Conservation (phyloP, 2,888 invertebrate genomes). For the Lycia hirtaria region DNA sequence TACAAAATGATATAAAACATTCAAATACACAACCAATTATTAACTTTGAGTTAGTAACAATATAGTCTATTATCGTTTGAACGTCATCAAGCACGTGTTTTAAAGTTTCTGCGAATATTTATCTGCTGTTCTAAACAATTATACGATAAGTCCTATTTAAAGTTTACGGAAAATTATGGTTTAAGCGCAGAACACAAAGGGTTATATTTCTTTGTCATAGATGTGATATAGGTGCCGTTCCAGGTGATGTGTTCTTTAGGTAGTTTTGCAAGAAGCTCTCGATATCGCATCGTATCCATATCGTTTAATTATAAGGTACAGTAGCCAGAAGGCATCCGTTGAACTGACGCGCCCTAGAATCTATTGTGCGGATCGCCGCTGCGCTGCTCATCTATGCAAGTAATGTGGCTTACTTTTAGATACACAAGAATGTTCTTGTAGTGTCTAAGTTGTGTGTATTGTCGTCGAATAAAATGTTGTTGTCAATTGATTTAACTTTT, state of each 20-base stretch:
- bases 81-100: neutral
- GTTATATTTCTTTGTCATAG: neutral
- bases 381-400: neutral
- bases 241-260: conserved; percentile 58
- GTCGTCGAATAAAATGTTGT: too few relatives aligned
- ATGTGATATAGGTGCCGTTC: neutral
- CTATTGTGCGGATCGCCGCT: conserved; percentile 46
- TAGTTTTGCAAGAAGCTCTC: conserved; percentile 79
- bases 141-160: neutral
- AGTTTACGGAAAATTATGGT: conserved; percentile 2
- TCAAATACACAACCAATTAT: neutral
- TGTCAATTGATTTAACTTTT: too few relatives aligned
- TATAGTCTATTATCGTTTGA: conserved; percentile 6
- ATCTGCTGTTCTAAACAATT: neutral
- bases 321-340: conserved; percentile 48
- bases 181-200: neutral
- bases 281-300: conserved; percentile 82
- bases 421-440: too few relatives aligned
- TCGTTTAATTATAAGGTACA: conserved; percentile 82
- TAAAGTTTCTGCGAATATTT: neutral
- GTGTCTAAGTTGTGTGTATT: too few relatives aligned
- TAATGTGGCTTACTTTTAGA: too few relatives aligned
- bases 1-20: conserved; percentile 36
- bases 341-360: conserved; percentile 50
- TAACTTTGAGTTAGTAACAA: neutral